Percentiles rank a stretch among this genome's conserved stretches.
Conservation (phyloP, 2,113 vertebrate species). For the Psophia crepitans region DNA sequence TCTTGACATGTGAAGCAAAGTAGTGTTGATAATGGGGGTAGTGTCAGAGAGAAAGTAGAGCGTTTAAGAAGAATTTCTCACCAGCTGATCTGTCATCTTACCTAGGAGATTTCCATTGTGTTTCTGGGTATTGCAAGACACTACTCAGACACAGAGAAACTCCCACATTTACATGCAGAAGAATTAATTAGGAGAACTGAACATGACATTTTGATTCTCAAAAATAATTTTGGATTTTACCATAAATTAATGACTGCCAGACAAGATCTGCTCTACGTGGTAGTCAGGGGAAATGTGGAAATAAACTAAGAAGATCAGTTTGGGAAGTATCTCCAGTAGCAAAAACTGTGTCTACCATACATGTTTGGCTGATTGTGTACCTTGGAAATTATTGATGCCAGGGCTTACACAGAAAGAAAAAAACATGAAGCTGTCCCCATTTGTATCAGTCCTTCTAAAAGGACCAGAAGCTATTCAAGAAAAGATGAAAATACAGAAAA, state of each 20-base stretch:
- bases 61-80: not conserved
- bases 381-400: not conserved
- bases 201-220: not conserved
- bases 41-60: not conserved
- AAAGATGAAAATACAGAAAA: not conserved
- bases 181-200: not conserved
- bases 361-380: not conserved
- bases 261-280: not conserved
- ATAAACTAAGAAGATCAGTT: not conserved
- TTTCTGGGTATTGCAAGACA: not conserved
- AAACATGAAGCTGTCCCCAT: not conserved
- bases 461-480: not conserved
- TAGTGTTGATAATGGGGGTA: not conserved
- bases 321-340: not conserved
- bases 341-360: not conserved
- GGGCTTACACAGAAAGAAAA: not conserved
- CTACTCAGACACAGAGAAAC: not conserved
- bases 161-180: not conserved
- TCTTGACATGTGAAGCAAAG: not conserved
- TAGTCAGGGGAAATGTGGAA: not conserved
- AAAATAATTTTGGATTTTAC: not conserved
- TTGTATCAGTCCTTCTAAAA: not conserved
- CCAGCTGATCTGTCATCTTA: not conserved
- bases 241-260: not conserved
- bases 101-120: not conserved